phyloP scores from a whole-genome alignment of 2,888 invertebrate genomes.

The Dione juno region DNA sequence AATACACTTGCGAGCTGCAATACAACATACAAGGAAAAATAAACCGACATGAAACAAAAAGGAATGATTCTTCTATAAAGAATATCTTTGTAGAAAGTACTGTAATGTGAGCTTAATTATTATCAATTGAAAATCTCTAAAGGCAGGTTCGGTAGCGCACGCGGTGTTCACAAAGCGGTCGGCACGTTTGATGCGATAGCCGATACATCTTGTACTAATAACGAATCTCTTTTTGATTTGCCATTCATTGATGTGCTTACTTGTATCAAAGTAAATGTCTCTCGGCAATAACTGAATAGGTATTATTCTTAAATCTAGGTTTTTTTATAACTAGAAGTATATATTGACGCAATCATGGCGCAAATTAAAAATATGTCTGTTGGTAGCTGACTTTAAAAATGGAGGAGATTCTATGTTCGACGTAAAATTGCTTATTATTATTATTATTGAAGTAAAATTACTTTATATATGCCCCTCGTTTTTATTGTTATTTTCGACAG shows the following conservation, averaged over 20 bases:
- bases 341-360: slow-evolving; percentile 35
- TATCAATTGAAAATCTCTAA: slow-evolving; percentile 79
- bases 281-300: slow-evolving; percentile 8
- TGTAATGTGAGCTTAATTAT: slow-evolving; percentile 72
- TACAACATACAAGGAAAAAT: slow-evolving; percentile 4
- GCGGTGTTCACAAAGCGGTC: slow-evolving; percentile 38
- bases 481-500: no score
- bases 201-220: slow-evolving; percentile 51
- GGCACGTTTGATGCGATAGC: slow-evolving; percentile 44
- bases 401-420: no score
- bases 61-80: slow-evolving; percentile 41
- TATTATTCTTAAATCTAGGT: not conserved
- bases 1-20: no score
- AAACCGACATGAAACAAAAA: slow-evolving; percentile 34
- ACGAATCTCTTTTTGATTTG: slow-evolving; percentile 58
- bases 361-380: not conserved
- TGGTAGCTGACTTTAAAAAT: no score
- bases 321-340: not conserved
- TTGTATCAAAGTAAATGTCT: not conserved
- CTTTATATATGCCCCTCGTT: no score
- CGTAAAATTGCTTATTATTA: no score
- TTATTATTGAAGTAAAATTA: no score
- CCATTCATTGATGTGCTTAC: slow-evolving; percentile 14
- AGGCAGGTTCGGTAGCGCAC: slow-evolving; percentile 51
- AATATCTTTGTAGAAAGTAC: slow-evolving; percentile 67